These are phyloP conservation scores for Gasteruption jaculator DNA, from an alignment of 2,888 invertebrate species.

Conservation along the genomic window DNA sequence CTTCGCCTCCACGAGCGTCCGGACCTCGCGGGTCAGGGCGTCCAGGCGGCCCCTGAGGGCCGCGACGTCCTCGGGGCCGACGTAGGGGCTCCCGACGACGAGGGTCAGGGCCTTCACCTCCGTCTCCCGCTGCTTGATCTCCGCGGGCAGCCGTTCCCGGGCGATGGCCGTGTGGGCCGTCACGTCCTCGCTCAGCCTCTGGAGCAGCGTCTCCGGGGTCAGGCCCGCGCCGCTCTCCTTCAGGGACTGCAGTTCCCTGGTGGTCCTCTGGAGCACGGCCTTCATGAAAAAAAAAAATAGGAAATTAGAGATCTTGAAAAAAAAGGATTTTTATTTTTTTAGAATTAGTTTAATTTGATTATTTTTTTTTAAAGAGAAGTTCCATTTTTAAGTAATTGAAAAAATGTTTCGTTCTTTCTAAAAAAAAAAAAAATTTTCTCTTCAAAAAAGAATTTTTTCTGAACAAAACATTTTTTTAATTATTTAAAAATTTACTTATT, in stretches of 20 bases:
- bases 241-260: constrained; percentile 64
- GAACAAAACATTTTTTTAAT: no score
- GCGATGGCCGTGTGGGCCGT: constrained; percentile 59
- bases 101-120: constrained; percentile 66
- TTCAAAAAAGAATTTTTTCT: no score
- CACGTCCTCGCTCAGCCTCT: constrained; percentile 72
- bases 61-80: constrained; percentile 40
- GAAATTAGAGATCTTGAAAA: no score
- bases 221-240: constrained; percentile 57
- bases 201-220: constrained; percentile 65
- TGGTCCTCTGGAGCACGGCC: constrained; percentile 59
- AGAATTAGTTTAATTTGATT: no score
- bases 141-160: constrained; percentile 75
- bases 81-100: constrained; percentile 33
- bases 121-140: constrained; percentile 61
- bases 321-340: not conserved
- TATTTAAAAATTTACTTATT: no score
- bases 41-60: constrained; percentile 47
- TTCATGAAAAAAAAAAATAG: no score
- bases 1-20: constrained; percentile 67
- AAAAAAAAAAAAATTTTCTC: no score
- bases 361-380: no score
- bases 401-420: no score
- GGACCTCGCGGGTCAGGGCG: constrained; percentile 60
- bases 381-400: no score